These are phyloP conservation scores for Aplocera efformata DNA, from an alignment of 2,888 invertebrate genomes.

Conservation along the genomic window DNA sequence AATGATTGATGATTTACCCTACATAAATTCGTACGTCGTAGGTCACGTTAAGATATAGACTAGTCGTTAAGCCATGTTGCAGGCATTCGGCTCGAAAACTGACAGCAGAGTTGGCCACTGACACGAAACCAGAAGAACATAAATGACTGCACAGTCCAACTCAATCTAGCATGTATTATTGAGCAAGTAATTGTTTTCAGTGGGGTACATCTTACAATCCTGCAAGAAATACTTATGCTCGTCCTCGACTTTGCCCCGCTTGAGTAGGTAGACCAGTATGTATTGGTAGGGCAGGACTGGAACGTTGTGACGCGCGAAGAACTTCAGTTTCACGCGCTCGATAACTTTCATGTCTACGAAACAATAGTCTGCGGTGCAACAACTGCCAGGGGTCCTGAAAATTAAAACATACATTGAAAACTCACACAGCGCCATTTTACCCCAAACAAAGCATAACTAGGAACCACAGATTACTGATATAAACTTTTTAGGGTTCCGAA, in stretches of 20 bases:
- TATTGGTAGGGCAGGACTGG: constrained; percentile 74
- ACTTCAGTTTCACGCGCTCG: constrained; percentile 65
- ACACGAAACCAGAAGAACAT: too few relatives aligned
- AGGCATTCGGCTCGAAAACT: too few relatives aligned
- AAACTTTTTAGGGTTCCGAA: too few relatives aligned
- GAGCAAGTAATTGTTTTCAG: constrained; percentile 58
- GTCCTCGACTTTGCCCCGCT: constrained; percentile 62
- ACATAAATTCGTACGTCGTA: too few relatives aligned
- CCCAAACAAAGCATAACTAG: too few relatives aligned
- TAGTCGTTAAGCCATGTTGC: too few relatives aligned
- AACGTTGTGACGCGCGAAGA: constrained; percentile 70
- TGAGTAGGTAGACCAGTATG: constrained; percentile 64
- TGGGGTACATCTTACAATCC: constrained; percentile 58
- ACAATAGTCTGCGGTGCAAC: constrained; percentile 71
- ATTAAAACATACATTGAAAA: background rate
- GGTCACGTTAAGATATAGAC: too few relatives aligned
- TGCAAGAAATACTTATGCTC: constrained; percentile 69
- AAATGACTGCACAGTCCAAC: too few relatives aligned
- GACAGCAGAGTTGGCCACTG: too few relatives aligned
- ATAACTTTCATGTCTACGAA: constrained; percentile 76
- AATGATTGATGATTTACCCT: too few relatives aligned
- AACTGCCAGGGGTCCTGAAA: constrained; percentile 69
- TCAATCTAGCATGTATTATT: constrained; percentile 66
- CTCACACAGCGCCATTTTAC: too few relatives aligned
- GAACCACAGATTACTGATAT: too few relatives aligned